Base-by-base conservation (phyloP, 1,140 invertebrate species). In the Hirudo medicinalis region DNA sequence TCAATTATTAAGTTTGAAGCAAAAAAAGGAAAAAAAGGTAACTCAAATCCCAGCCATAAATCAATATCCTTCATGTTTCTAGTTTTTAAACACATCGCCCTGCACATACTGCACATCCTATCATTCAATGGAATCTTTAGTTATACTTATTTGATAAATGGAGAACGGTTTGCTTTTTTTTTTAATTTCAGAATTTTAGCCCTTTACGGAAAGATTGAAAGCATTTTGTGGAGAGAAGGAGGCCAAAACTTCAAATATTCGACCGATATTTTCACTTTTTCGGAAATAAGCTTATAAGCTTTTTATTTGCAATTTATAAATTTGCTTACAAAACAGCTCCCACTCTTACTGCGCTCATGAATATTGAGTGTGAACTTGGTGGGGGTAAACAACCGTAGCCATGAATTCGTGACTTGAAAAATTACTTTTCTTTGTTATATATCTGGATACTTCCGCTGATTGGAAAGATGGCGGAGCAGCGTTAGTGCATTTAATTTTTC, bases 381-480 rank as follows among this genome's bases (percentile, higher is more conserved):
- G 22, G 29, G 20, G 54, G 11, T 11, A 25, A 63, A 13, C 11
- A 63, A 63, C 57, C 0, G 8, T 15, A 63, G 19, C 29, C 8
- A 13, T 15, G 57, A 22, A 63, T 19, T 63, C 57, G 11, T 63
- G 29, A 63, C 19, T 63, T 13, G 11, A 32, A 22, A 63, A 63
- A 63, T 15, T 63, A 63, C 22, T 63, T 63, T 13, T 63, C 29
- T 63, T 63, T 63, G 57, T 63, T 63, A 22, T 63, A 25, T 63
- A 13, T 63, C 29, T 63, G 57, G 57, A 25, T 8, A 22, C 29
- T 63, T 63, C 29, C 29, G 22, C 57, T 63, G 11, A n/a, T 63
- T 63, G 22, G 29, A 63, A 25, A 63, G 6, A 63, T 63, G 57
- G 57, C 57, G 57, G 57, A 63, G 57, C 57, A 63, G 57, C 57